Base-by-base conservation (phyloP, 1,140 invertebrate genomes). In the Choristoneura fumiferana region DNA sequence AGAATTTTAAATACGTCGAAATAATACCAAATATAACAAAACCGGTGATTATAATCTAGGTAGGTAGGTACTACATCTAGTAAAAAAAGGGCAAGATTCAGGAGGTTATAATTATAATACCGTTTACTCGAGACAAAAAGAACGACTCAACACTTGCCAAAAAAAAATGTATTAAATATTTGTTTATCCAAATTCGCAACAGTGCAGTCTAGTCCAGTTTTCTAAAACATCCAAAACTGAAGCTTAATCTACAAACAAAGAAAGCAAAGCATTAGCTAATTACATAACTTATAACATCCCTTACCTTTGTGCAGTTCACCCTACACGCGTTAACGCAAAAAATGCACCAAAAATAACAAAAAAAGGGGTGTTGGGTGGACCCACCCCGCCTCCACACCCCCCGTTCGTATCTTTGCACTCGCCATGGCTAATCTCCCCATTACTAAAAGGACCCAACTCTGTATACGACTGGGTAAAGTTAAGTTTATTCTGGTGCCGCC, bases 331-430 rank as follows among this genome's bases (percentile, higher is more conserved):
- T 78, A 69, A 78, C 74, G 68, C 72, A 83, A 86, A 83, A 88
- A 87, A 81, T 76, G 75, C 82, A 82, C 80, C 80, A 86, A 86
- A 85, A 52, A 83, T 78, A 67, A 57, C 70, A 68, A 62, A 69
- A 75, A 69, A 72, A 62, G 62, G 67, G 70, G 74, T 67, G 76
- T 76, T 67, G 78, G 82, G 81, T 80, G 81, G 64, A 60, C 45
- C 62, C 72, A 58, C 68, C 75, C 76, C 55, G 69, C 78, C 53
- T 73, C 81, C 71, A 73, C 71, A 43, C 67, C 70, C 57, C 57
- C 67, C 72, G n/a, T 73, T 71, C 73, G 70, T 86, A 84, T 87
- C 82, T 83, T 75, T 80, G 73, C 79, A 84, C 78, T 84, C 82
- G 78, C 78, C 84, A 78, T 64, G 67, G 75, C 73, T 88, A 88